These are phyloP conservation scores for Parelbella ahira DNA, from an alignment of 2,888 invertebrate genomes.

Conservation along the genomic window DNA sequence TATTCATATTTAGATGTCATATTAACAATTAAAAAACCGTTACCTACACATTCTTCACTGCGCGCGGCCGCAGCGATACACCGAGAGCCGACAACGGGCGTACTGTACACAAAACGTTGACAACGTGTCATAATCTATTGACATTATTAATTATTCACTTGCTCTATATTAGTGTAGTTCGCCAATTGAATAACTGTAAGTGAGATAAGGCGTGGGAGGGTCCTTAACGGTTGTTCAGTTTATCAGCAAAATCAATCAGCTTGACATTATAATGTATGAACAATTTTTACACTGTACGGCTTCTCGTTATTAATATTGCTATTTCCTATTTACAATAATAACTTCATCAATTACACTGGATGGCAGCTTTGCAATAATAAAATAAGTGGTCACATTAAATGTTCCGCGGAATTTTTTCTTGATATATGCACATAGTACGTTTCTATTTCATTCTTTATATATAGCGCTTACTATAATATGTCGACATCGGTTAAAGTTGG, in stretches of 20 bases:
- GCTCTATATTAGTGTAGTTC: not conserved
- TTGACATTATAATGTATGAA: not conserved
- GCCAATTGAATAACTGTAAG: slow-evolving; percentile 6
- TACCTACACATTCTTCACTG: not conserved
- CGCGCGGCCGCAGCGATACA: not conserved
- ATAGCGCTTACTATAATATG: too few relatives aligned
- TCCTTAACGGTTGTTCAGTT: slow-evolving; percentile 2
- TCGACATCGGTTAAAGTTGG: too few relatives aligned
- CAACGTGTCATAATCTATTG: too few relatives aligned
- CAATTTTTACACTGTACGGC: not conserved
- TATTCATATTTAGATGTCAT: slow-evolving; percentile 7
- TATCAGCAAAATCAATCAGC: not conserved
- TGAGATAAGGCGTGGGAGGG: not conserved
- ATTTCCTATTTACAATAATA: too few relatives aligned
- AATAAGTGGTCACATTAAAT: too few relatives aligned
- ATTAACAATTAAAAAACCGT: slow-evolving; percentile 4
- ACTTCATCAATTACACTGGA: too few relatives aligned
- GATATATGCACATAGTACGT: too few relatives aligned
- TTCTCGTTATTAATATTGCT: too few relatives aligned
- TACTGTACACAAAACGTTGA: too few relatives aligned
- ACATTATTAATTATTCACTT: not conserved
- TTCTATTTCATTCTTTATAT: too few relatives aligned
- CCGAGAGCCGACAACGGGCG: not conserved
- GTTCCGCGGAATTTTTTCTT: too few relatives aligned
- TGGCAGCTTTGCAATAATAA: too few relatives aligned